Percentiles rank a stretch among this genome's conserved stretches.
phyloP scores from a whole-genome alignment of 2,888 invertebrate genomes.

The Erebia aethiops region DNA sequence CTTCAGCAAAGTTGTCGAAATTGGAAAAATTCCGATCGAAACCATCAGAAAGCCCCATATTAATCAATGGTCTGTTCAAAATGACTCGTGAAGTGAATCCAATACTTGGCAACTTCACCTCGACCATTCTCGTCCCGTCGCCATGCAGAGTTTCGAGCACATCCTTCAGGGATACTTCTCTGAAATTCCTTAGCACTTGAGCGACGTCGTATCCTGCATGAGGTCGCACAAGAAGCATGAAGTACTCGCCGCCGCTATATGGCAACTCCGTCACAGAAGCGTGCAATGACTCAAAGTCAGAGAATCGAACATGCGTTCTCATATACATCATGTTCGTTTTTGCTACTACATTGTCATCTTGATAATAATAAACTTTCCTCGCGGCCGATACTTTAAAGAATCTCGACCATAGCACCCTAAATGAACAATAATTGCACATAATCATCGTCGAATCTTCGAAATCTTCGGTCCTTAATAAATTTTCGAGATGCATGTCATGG shows the following conservation, averaged over 20 bases:
- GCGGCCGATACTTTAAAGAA: conserved; percentile 3
- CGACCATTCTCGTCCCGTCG: conserved; percentile 83
- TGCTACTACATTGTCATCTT: not conserved
- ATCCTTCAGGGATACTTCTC: conserved; percentile 66
- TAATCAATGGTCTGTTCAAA: conserved; percentile 80
- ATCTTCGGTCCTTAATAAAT: not conserved
- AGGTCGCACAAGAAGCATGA: conserved; percentile 86
- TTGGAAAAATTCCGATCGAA: conserved; percentile 67
- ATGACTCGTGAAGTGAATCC: conserved; percentile 63
- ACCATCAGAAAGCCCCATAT: conserved; percentile 87
- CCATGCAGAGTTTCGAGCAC: conserved; percentile 75
- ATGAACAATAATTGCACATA: conserved; percentile 5
- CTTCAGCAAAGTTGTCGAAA: conserved; percentile 2
- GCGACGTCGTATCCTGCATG: conserved; percentile 73
- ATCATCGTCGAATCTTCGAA: conserved; percentile 8
- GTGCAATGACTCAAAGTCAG: conserved; percentile 78
- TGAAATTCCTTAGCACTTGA: conserved; percentile 79
- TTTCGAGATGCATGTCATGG: not conserved
- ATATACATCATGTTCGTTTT: conserved; percentile 42
- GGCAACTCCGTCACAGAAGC: conserved; percentile 86
- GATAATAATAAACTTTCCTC: not conserved
- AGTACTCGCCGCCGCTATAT: conserved; percentile 79
- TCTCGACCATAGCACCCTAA: not conserved
- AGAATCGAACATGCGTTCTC: conserved; percentile 81
- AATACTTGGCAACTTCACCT: conserved; percentile 82